Base-by-base conservation (phyloP, 2,888 invertebrate genomes). In the Morpho deidamia region DNA sequence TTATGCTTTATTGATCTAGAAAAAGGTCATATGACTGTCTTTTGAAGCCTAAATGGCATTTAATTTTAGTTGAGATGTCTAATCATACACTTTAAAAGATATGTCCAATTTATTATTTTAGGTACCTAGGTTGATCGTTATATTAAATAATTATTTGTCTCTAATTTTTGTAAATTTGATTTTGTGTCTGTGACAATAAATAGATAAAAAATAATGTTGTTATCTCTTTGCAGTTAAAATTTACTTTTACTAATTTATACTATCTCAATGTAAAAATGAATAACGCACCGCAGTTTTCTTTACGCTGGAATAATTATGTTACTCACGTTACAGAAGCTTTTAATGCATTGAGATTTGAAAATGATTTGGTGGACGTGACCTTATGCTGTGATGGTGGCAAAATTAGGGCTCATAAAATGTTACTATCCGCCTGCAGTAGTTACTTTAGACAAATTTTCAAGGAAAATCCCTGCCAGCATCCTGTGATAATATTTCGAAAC, bases 261-360 rank as follows among this genome's bases (percentile, higher is more conserved):
- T 7, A 37, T 37, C n/a, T n/a, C 37, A 40, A 41, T 45, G 48
- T 51, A 66, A 74, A 66, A 74, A 89, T 88, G 87, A 88, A 85
- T 83, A 88, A 92, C 81, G 92, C 93, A 76, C 94, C 95, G 76
- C 95, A 96, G 75, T 96, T 95, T 84, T 95, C 95, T 62, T 88
- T 96, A 66, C 93, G 95, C 64, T 96, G 96, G 96, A 96, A 95
- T 80, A 95, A 96, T 84, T 95, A 96, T 78, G 92, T 94, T 74
- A 92, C 92, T 70, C 94, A 94, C 80, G 93, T 96, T 71, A 95
- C 94, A 61, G 94, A 93, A 78, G 95, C 95, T 43, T 94, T 96
- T 72, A 95, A 95, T 78, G 91, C 93, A 62, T 90, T 96, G 62
- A 92, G 92, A 53, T 90, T 91, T 63, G 91, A 92, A 69, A 92